Percentiles rank a stretch among this genome's conserved stretches.
Conservation (phyloP, 2,888 invertebrate species). For the Esperia sulphurella region DNA sequence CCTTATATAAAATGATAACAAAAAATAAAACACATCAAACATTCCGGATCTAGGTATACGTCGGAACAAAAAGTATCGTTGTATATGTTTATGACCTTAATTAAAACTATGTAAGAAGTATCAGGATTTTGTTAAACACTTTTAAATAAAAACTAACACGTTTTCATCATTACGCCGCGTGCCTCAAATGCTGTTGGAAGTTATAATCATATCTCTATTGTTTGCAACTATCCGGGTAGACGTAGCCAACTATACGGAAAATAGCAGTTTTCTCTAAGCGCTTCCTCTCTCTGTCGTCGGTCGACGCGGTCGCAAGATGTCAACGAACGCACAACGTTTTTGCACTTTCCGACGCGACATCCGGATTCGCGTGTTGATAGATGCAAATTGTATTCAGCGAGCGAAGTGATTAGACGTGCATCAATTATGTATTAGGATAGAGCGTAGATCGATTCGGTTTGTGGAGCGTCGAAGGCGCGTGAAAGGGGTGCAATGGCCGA, state of each 20-base stretch:
- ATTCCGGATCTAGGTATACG: background rate
- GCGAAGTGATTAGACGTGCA: slow-evolving; percentile 28
- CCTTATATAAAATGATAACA: background rate
- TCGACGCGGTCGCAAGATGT: slow-evolving; percentile 27
- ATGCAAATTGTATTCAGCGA: slow-evolving; percentile 32
- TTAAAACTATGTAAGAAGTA: background rate
- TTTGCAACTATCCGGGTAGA: slow-evolving; percentile 32
- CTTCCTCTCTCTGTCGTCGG: slow-evolving; percentile 38
- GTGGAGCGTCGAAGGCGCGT: slow-evolving; percentile 72
- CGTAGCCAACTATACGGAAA: slow-evolving; percentile 25
- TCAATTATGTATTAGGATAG: slow-evolving; percentile 57
- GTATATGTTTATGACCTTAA: background rate
- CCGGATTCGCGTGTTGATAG: slow-evolving; percentile 38
- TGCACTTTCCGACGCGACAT: slow-evolving; percentile 19
- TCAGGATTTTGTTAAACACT: background rate
- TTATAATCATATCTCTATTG: slow-evolving; percentile 16
- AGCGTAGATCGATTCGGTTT: slow-evolving; percentile 57
- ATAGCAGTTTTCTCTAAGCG: slow-evolving; percentile 44
- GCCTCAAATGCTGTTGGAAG: background rate
- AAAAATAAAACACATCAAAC: background rate
- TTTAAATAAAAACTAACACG: background rate
- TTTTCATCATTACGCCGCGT: background rate
- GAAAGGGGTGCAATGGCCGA: slow-evolving; percentile 76
- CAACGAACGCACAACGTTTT: slow-evolving; percentile 42
- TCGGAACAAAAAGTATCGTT: background rate